Conservation (phyloP, 2,797 vertebrate species). For the Gallinago nigripennis region DNA sequence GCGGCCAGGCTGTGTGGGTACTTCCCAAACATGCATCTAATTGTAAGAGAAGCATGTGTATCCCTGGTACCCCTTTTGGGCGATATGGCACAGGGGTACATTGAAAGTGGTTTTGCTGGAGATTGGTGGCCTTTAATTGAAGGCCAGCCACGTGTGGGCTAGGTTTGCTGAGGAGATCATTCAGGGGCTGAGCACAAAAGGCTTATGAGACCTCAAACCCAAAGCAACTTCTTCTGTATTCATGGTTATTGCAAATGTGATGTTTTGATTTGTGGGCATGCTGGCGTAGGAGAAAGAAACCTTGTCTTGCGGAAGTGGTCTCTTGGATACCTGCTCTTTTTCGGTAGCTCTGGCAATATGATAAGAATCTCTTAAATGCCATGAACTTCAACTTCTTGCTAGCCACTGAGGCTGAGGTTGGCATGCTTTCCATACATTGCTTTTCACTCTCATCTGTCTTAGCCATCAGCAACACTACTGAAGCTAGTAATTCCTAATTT, state of each 20-base stretch:
- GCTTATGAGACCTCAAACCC: background rate
- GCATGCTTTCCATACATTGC: background rate
- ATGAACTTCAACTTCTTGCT: background rate
- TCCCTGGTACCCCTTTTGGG: background rate
- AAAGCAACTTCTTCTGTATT: background rate
- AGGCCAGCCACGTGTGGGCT: background rate
- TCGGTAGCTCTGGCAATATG: background rate
- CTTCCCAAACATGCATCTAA: rapidly evolving
- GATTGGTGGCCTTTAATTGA: background rate
- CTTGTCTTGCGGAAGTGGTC: background rate
- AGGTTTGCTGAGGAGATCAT: background rate
- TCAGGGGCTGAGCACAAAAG: background rate
- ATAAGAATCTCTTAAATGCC: background rate
- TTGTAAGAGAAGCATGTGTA: background rate
- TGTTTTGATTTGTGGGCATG: background rate
- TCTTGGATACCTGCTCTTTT: background rate
- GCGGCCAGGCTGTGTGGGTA: background rate
- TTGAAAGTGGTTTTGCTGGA: background rate
- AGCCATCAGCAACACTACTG: background rate
- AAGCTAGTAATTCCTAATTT: background rate
- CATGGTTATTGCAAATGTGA: background rate
- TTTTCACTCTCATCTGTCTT: background rate
- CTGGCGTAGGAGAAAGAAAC: background rate
- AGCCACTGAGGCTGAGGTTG: background rate
- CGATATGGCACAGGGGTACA: rapidly evolving